phyloP scores from a whole-genome alignment of 2,888 invertebrate genomes.

The Pseudococcus longispinus region DNA sequence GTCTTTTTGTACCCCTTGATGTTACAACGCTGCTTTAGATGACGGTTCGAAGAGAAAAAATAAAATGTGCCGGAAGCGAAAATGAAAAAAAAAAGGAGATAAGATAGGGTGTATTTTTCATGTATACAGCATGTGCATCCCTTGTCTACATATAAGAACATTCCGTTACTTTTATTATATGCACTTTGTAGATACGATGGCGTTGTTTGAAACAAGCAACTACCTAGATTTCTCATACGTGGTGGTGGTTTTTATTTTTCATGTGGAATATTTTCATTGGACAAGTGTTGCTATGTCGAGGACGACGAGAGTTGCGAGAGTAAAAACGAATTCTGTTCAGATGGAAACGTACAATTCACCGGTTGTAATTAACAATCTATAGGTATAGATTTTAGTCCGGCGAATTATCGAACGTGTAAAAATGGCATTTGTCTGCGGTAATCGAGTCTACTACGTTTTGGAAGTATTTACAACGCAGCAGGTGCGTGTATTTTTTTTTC shows the following conservation, averaged over 20 bases:
- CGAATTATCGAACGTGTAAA: background rate
- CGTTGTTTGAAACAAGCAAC: background rate
- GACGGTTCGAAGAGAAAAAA: background rate
- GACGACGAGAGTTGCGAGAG: background rate
- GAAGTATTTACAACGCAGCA: slow-evolving; percentile 2
- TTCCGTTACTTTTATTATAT: slow-evolving; percentile 37
- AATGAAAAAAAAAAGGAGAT: background rate
- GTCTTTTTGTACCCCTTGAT: background rate
- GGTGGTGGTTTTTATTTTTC: background rate
- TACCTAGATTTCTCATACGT: slow-evolving; percentile 18
- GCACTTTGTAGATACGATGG: slow-evolving; percentile 18
- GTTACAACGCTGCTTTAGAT: background rate
- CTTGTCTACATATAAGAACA: slow-evolving; percentile 30
- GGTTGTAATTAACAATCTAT: background rate
- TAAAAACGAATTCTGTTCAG: no score
- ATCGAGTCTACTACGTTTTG: background rate
- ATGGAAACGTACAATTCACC: background rate
- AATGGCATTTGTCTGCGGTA: background rate
- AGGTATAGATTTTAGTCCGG: background rate
- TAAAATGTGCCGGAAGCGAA: slow-evolving; percentile 31
- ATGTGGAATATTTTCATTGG: background rate
- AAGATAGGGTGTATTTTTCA: slow-evolving; percentile 15
- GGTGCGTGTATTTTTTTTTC: background rate
- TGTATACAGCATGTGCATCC: slow-evolving; percentile 29
- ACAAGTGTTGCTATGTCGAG: background rate